Base-by-base conservation (phyloP, 2,797 vertebrate genomes). In the Pelochelys cantorii region DNA sequence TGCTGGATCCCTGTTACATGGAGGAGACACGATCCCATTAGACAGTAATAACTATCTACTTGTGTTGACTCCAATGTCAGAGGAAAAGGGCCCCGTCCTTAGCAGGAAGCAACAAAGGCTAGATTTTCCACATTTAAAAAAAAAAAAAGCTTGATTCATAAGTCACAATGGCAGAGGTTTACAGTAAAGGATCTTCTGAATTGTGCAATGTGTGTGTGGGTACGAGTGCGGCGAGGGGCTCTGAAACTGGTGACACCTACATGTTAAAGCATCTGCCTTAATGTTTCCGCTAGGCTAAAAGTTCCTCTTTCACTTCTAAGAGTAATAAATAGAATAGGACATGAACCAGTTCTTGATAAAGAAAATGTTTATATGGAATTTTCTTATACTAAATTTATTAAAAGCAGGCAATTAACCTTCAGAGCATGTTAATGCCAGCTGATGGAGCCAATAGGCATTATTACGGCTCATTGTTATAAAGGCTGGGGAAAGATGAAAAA, bases 291-390 rank as follows among this genome's bases (percentile, higher is more conserved):
- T 68, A 5, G 4, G 7, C 81, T 90, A 78, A 4, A 48, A 95
- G 94, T 91, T 96, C 92, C 94, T 92, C 95, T 96, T 97, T 95
- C 87, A 90, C 57, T 94, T 90, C 79, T 62, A 91, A 75, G 86
- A 48, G 34, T 83, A 90, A 87, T 57, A 79, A 91, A 86, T 31
- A 85, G 56, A 78, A 81, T 81, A 52, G 48, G 74, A 82, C n/a
- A 85, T 27, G 53, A 29, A 59, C 17, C 68, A 34, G 5, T 20
- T 83, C 79, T 86, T 54, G 59, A 74, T 65, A 79, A 90, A 4
- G 86, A 86, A 92, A 42, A 2, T 8, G 65, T 74, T 84, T 62
- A 91, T 86, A 92, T 29, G 22, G 31, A 88, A 93, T 79, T 94
- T 86, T 59, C 37, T 84, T 23, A 83, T 11, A 88, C 2, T 5